phyloP scores from a whole-genome alignment of 2,797 vertebrate genomes.

The Taenioides sp. region DNA sequence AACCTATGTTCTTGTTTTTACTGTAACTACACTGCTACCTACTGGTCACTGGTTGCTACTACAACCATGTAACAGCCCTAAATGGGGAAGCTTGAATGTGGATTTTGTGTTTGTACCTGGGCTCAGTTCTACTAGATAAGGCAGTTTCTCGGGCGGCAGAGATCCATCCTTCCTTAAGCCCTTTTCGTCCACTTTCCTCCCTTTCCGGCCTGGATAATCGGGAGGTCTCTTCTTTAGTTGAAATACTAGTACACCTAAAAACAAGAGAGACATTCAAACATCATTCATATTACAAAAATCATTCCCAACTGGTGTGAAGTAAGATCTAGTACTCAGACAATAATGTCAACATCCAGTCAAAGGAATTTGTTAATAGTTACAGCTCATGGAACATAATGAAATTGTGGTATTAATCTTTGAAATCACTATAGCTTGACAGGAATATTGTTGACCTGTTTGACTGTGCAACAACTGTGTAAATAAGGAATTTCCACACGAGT shows the following conservation, averaged over 20 bases:
- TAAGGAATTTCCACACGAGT: background rate
- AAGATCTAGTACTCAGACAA: background rate
- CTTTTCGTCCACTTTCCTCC: constrained; percentile 84
- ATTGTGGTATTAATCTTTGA: background rate
- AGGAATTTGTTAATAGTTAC: background rate
- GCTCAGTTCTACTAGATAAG: constrained; percentile 96
- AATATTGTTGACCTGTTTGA: background rate
- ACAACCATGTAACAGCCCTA: background rate
- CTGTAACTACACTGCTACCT: constrained; percentile 23
- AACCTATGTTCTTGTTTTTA: constrained; percentile 1
- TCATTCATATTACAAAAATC: background rate
- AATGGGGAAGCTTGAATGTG: background rate
- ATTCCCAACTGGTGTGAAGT: background rate
- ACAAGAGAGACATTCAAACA: background rate
- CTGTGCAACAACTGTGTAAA: background rate
- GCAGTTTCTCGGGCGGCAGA: constrained; percentile 91
- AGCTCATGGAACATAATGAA: background rate
- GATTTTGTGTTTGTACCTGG: constrained; percentile 81
- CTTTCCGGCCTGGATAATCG: constrained; percentile 87
- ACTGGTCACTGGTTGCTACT: constrained; percentile 21
- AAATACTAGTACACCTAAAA: constrained; percentile 87
- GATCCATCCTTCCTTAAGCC: constrained; percentile 73
- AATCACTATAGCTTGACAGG: background rate
- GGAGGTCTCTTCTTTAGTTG: constrained; percentile 93
- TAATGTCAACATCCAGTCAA: background rate